Evolutionary conservation across 2,888 invertebrate genomes (phyloP).

Genomic region (Coleophora deauratella): DNA sequence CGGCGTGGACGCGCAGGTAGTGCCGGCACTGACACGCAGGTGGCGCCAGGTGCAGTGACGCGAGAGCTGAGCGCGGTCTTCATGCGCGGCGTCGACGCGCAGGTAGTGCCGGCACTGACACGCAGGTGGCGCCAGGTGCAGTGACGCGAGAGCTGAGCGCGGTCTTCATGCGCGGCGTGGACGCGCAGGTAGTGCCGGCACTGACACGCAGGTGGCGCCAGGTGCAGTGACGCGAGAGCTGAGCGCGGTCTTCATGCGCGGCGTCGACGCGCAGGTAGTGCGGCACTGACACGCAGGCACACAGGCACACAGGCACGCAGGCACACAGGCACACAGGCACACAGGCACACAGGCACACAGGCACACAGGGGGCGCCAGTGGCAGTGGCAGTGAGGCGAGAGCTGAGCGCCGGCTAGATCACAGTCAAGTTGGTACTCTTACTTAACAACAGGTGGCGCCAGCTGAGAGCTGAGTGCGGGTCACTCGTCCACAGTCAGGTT

Average conservation of each 20-base stretch:
- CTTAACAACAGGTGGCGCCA: too few species aligned
- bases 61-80: slow-evolving; percentile 92
- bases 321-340: too few species aligned
- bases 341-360: too few species aligned
- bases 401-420: slow-evolving; percentile 90
- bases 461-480: too few species aligned
- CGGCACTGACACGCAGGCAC: too few species aligned
- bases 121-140: slow-evolving; percentile 90
- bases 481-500: too few species aligned
- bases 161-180: slow-evolving; percentile 91
- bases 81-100: slow-evolving; percentile 89
- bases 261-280: slow-evolving; percentile 83
- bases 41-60: slow-evolving; percentile 90
- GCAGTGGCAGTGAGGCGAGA: slow-evolving; percentile 89
- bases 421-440: too few species aligned
- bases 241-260: slow-evolving; percentile 91
- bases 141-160: slow-evolving; percentile 90
- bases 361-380: slow-evolving; percentile 92
- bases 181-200: slow-evolving; percentile 78
- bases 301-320: too few species aligned
- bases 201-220: slow-evolving; percentile 91
- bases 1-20: slow-evolving; percentile 84
- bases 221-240: slow-evolving; percentile 90
- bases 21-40: too few species aligned
- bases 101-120: too few species aligned